phyloP scores from a whole-genome alignment of 2,113 vertebrate species.

The Propithecus coquereli region DNA sequence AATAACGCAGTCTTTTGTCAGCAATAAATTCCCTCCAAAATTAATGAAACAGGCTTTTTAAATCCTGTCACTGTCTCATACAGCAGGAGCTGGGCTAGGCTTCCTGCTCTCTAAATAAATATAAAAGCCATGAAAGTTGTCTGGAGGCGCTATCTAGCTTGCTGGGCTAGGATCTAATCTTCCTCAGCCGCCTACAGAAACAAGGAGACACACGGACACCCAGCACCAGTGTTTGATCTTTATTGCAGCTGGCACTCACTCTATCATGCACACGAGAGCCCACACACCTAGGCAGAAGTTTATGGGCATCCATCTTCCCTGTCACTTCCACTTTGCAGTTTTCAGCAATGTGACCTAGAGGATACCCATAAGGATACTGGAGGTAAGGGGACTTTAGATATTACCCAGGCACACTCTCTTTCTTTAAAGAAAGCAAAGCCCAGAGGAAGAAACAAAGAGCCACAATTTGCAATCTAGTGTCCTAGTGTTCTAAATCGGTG shows the following conservation, averaged over 20 bases:
- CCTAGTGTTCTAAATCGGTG: not conserved
- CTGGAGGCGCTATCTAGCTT: constrained; percentile 15
- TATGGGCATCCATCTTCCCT: not conserved
- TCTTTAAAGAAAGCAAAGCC: not conserved
- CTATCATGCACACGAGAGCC: not conserved
- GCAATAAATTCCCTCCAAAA: constrained; percentile 72
- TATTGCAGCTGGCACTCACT: not conserved
- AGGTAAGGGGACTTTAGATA: not conserved
- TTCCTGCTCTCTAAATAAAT: constrained; percentile 66
- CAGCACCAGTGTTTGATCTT: not conserved
- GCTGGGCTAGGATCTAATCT: constrained; percentile 41
- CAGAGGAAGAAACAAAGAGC: not conserved
- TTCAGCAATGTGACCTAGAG: not conserved
- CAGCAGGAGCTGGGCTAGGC: constrained; percentile 39
- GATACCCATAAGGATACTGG: not conserved
- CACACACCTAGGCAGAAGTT: not conserved
- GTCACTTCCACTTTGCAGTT: not conserved
- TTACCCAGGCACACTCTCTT: not conserved
- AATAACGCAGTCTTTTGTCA: constrained; percentile 66
- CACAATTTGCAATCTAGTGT: no score
- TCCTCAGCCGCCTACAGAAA: constrained; percentile 3
- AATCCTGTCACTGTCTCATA: constrained; percentile 55
- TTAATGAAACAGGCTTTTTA: constrained; percentile 71
- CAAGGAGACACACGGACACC: not conserved
- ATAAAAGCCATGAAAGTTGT: constrained; percentile 58